Evolutionary conservation across 1,140 invertebrate genomes (phyloP).

Genomic region (Lepidurus packardi): DNA sequence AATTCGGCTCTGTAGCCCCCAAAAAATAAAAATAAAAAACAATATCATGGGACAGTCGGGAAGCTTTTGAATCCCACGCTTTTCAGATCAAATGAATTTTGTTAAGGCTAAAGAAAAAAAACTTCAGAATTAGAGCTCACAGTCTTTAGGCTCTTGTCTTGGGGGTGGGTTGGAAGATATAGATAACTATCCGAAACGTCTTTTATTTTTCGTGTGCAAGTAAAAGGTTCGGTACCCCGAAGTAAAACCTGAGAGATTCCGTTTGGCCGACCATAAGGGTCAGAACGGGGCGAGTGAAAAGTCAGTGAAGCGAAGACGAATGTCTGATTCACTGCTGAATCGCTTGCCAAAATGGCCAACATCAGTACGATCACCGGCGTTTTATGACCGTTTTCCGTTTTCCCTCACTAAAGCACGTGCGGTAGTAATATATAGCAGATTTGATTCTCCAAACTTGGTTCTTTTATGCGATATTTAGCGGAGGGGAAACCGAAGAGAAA

Average conservation of each 20-base stretch:
- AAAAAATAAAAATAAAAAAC: too few relatives aligned
- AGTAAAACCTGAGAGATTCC: too few relatives aligned
- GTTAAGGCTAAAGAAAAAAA: background rate
- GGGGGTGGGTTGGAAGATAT: background rate
- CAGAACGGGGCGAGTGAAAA: background rate
- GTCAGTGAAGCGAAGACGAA: constrained; percentile 1
- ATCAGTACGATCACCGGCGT: constrained; percentile 13
- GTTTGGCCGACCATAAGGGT: background rate
- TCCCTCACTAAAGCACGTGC: background rate
- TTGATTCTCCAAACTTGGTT: constrained; percentile 6
- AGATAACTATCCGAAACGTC: too few relatives aligned
- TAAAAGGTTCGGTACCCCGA: too few relatives aligned
- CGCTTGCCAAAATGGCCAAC: constrained; percentile 11
- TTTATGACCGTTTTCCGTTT: constrained; percentile 22
- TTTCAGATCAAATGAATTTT: background rate
- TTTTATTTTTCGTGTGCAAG: too few relatives aligned
- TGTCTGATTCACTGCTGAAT: constrained; percentile 6
- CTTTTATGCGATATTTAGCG: background rate
- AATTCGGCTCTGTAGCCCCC: background rate
- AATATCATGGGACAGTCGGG: background rate
- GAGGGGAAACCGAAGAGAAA: background rate
- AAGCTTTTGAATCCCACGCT: background rate
- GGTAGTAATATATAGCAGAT: constrained; percentile 15
- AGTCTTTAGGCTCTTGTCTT: background rate
- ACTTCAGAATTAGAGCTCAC: background rate